A percentile compares a stretch with the other conserved stretches of the same genome.
Evolutionary conservation across 2,113 vertebrate species (phyloP).

Genomic region (Lanius collurio): DNA sequence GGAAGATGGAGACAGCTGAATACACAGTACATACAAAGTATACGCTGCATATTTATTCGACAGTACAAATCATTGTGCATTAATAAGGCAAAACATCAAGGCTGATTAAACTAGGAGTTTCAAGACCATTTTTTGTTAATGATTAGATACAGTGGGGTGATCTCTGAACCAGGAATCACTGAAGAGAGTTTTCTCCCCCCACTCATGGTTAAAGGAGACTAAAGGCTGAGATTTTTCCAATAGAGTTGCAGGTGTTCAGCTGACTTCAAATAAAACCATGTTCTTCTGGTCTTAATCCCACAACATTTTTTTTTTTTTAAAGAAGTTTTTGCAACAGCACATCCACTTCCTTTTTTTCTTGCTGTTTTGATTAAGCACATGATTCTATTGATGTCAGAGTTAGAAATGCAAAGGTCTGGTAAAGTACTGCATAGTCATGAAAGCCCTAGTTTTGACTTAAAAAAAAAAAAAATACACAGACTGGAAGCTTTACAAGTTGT

Average conservation of each 20-base stretch:
- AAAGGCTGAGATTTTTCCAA: constrained; percentile 43
- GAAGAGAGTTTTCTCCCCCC: neutral
- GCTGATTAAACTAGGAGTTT: constrained; percentile 83
- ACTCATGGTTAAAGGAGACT: neutral
- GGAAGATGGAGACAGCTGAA: constrained; percentile 70
- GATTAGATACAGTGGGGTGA: neutral
- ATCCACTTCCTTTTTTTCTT: neutral
- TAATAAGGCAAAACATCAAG: constrained; percentile 95
- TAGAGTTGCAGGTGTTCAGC: neutral
- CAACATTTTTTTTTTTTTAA: neutral
- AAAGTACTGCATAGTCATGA: constrained; percentile 75
- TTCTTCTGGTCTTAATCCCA: constrained; percentile 13
- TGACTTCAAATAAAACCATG: constrained; percentile 13
- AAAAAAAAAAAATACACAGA: constrained; percentile 2
- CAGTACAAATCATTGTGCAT: constrained; percentile 89
- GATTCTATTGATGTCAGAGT: constrained; percentile 47
- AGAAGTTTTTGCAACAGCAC: neutral
- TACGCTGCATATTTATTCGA: constrained; percentile 76
- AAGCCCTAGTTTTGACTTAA: constrained; percentile 80
- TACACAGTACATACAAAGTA: constrained; percentile 76
- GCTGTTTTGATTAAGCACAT: neutral
- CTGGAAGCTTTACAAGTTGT: constrained; percentile 74
- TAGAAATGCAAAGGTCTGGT: constrained; percentile 10
- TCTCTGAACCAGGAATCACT: neutral
- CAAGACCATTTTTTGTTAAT: constrained; percentile 76